Evolutionary conservation across 1,140 invertebrate genomes (phyloP).

Genomic region (Calycopis cecrops): DNA sequence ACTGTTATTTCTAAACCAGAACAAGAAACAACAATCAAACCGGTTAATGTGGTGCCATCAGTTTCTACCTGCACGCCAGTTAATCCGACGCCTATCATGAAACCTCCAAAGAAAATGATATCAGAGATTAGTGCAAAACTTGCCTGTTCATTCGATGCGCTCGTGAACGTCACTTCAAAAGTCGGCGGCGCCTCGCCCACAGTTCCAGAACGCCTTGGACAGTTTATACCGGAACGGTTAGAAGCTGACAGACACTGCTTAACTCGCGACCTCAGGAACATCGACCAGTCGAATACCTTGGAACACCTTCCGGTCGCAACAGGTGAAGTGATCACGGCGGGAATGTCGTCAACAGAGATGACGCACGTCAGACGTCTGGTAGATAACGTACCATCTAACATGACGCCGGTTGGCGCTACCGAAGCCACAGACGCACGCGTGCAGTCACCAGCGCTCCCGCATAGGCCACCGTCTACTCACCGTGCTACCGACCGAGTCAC

Average conservation of each 20-base stretch:
- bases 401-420: constrained; percentile 48
- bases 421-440: constrained; percentile 60
- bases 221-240: constrained; percentile 1
- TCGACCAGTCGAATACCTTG: constrained; percentile 2
- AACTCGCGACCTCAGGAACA: constrained; percentile 9
- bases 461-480: constrained; percentile 49
- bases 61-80: constrained; percentile 15
- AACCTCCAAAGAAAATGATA: constrained; percentile 70
- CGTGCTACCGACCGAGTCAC: constrained; percentile 51
- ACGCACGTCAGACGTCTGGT: constrained; percentile 35
- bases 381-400: constrained; percentile 42
- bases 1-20: no score
- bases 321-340: constrained; percentile 14
- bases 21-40: constrained; percentile 16
- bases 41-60: constrained; percentile 10
- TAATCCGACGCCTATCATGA: constrained; percentile 48
- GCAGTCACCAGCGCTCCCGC: constrained; percentile 62
- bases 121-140: constrained; percentile 65
- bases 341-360: constrained; percentile 21
- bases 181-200: constrained; percentile 22
- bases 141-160: constrained; percentile 44
- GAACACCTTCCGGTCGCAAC: constrained; percentile 22
- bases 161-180: constrained; percentile 26
- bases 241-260: constrained; percentile 27
- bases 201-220: constrained; percentile 20